phyloP scores from a whole-genome alignment of 92 coral and sea anemone species.

The Meandrina meandrites region DNA sequence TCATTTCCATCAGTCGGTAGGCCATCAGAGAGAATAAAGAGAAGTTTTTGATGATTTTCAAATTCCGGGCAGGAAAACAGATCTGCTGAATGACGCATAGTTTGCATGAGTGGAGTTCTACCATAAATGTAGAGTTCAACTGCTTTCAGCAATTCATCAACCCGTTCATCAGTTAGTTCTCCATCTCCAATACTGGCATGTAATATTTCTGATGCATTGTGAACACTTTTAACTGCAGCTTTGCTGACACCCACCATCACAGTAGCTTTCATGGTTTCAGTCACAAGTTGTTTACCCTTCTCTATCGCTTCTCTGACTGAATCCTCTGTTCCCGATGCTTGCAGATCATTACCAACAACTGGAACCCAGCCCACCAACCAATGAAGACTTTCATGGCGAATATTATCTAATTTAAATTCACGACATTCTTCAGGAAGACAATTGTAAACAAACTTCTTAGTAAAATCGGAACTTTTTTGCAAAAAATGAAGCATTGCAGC shows the following conservation, averaged over 20 bases:
- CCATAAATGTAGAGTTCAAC: slow-evolving; percentile 69
- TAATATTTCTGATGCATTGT: slow-evolving; percentile 47
- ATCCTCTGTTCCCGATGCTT: neutral
- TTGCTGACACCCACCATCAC: neutral
- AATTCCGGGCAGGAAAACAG: slow-evolving; percentile 31
- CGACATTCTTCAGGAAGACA: slow-evolving; percentile 50
- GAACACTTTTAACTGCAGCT: slow-evolving; percentile 46
- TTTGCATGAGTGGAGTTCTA: slow-evolving; percentile 35
- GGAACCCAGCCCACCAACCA: too few relatives aligned
- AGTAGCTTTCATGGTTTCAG: neutral
- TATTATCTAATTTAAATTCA: neutral
- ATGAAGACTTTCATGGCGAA: neutral
- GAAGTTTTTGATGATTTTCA: slow-evolving; percentile 41
- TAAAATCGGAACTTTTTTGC: neutral
- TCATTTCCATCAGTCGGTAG: slow-evolving; percentile 39
- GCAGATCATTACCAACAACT: neutral
- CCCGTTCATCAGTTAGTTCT: slow-evolving; percentile 45
- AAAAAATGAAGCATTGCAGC: slow-evolving; percentile 5
- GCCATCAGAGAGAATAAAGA: slow-evolving; percentile 67
- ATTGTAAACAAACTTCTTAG: slow-evolving; percentile 19
- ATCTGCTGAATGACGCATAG: slow-evolving; percentile 21
- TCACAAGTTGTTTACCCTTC: slow-evolving; percentile 13
- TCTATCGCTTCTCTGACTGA: slow-evolving; percentile 36
- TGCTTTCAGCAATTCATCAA: slow-evolving; percentile 33
- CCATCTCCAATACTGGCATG: slow-evolving; percentile 54